Evolutionary conservation across 2,888 invertebrate species (phyloP).

Genomic region (Linyphia triangularis): DNA sequence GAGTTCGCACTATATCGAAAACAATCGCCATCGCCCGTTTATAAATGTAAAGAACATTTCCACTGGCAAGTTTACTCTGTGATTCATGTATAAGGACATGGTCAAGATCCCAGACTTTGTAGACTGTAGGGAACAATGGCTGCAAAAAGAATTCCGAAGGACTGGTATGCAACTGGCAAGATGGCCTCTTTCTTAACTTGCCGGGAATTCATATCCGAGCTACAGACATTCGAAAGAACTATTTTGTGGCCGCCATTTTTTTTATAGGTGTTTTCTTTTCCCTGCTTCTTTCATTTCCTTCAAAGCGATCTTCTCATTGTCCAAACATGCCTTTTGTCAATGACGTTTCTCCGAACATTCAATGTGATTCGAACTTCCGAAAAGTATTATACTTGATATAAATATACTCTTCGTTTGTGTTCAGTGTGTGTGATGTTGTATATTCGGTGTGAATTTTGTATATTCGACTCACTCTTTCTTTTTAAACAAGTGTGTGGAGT

Average conservation of each 20-base stretch:
- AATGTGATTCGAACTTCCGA: constrained; percentile 71
- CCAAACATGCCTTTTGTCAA: constrained; percentile 64
- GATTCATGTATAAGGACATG: constrained; percentile 32
- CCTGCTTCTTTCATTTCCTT: constrained; percentile 30
- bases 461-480: constrained; percentile 22
- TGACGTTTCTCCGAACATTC: constrained; percentile 58
- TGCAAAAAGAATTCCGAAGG: neutral
- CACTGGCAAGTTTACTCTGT: constrained; percentile 27
- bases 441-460: constrained; percentile 56
- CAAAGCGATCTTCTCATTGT: constrained; percentile 27
- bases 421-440: constrained; percentile 69
- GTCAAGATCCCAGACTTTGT: neutral
- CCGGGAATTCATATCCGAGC: constrained; percentile 40
- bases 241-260: constrained; percentile 6
- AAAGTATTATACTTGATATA: constrained; percentile 65
- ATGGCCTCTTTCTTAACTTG: neutral
- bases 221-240: constrained; percentile 4
- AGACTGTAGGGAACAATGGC: constrained; percentile 6
- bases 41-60: constrained; percentile 5
- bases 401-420: constrained; percentile 48
- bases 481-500: constrained; percentile 15
- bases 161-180: neutral
- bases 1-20: neutral
- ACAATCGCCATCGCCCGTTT: neutral
- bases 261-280: constrained; percentile 38